A percentile compares a stretch with the other conserved stretches of the same genome.
Conservation (phyloP, 2,113 vertebrate species). For the Manacus vitellinus region DNA sequence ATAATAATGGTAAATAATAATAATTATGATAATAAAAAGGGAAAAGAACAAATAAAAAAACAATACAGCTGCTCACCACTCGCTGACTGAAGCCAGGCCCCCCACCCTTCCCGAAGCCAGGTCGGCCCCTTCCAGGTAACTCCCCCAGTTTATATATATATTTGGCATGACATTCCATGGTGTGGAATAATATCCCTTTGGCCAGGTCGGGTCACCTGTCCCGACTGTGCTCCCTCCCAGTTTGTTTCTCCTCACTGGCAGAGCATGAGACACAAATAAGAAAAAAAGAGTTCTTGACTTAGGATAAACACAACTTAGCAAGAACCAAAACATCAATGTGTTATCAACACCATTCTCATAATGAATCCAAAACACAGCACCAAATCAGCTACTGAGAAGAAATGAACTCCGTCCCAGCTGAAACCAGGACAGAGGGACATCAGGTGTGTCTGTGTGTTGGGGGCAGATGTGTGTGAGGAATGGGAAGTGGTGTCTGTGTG, state of each 20-base stretch:
- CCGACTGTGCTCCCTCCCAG: not conserved
- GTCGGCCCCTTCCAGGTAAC: accelerated
- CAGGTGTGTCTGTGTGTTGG: not conserved
- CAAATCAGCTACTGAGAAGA: not conserved
- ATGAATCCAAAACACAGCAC: not conserved
- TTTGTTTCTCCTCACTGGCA: not conserved
- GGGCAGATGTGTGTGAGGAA: not conserved
- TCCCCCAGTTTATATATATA: not conserved
- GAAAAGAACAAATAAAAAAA: not conserved
- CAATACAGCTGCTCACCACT: not conserved
- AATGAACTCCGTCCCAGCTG: not conserved
- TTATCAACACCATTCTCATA: not conserved
- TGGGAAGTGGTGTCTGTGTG: not conserved
- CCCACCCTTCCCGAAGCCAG: too few species aligned
- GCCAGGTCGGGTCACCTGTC: not conserved
- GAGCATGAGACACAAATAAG: not conserved
- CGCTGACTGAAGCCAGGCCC: not conserved
- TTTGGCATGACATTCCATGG: not conserved
- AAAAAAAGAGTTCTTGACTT: not conserved
- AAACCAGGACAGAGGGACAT: not conserved
- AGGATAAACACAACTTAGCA: not conserved
- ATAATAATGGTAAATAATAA: not conserved
- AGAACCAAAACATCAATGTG: not conserved
- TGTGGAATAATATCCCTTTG: not conserved
- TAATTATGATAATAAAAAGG: not conserved